Percentiles rank a stretch among this genome's conserved stretches.
These are phyloP conservation scores for Galbula dea DNA, from an alignment of 2,113 vertebrate genomes.

Conservation along the genomic window DNA sequence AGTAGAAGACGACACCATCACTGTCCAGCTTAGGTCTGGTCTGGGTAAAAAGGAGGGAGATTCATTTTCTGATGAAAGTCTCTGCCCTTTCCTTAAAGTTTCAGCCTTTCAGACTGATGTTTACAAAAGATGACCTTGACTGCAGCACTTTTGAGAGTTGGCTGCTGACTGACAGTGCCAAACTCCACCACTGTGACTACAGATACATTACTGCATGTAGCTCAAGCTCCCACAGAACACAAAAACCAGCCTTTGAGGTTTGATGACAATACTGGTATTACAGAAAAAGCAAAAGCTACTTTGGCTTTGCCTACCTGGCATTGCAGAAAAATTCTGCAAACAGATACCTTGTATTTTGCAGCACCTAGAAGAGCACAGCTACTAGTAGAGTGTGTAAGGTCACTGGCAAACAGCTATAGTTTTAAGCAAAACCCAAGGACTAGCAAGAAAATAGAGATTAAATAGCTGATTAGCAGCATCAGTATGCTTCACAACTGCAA, in stretches of 20 bases:
- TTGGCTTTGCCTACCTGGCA: background rate
- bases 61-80: background rate
- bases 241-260: background rate
- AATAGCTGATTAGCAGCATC: background rate
- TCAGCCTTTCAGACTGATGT: background rate
- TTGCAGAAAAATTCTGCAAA: background rate
- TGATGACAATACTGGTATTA: background rate
- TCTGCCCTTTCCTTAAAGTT: background rate
- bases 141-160: background rate
- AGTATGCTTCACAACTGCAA: background rate
- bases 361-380: background rate
- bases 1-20: background rate
- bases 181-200: background rate
- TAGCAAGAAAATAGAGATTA: background rate
- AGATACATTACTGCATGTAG: background rate
- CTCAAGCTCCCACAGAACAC: background rate
- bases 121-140: background rate
- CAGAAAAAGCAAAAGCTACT: background rate
- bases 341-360: background rate
- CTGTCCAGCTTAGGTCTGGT: background rate
- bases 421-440: background rate
- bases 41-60: background rate
- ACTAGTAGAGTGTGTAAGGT: rapidly evolving
- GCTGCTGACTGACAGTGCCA: background rate
- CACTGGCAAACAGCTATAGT: background rate